Percentiles rank a stretch among this genome's conserved stretches.
phyloP scores from a whole-genome alignment of 2,797 vertebrate species.

The Huso huso region DNA sequence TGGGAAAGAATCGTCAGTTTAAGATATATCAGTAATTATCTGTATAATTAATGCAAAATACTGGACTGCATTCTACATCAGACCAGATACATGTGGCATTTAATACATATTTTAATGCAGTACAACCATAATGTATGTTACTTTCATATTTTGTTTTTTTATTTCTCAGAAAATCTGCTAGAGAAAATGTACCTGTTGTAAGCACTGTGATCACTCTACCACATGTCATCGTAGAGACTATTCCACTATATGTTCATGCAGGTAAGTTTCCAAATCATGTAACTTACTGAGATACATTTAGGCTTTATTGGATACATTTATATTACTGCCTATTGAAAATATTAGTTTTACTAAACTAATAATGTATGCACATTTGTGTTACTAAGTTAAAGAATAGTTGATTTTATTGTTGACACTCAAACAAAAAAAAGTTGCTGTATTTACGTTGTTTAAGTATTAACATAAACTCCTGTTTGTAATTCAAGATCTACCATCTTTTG shows the following conservation, averaged over 20 bases:
- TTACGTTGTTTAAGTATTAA: background rate
- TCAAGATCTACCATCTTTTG: conserved; percentile 85
- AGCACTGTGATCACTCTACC: conserved; percentile 76
- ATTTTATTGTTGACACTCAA: too few species aligned
- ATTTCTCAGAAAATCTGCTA: conserved; percentile 63
- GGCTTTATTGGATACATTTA: too few species aligned
- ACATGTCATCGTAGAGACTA: conserved; percentile 77
- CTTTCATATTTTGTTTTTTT: background rate
- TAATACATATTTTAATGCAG: background rate
- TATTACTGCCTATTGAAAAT: too few species aligned
- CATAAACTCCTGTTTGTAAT: background rate
- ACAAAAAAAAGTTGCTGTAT: too few species aligned
- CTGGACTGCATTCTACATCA: background rate
- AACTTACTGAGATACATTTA: too few species aligned
- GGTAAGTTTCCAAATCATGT: conserved; percentile 52
- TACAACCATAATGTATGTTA: background rate
- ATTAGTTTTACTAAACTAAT: too few species aligned
- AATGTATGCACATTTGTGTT: too few species aligned
- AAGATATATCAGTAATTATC: too few species aligned
- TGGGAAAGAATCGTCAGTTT: too few species aligned
- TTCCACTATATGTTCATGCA: conserved; percentile 88
- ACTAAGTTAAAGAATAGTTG: too few species aligned
- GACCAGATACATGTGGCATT: background rate
- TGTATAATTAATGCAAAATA: too few species aligned
- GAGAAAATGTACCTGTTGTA: conserved; percentile 64